Evolutionary conservation across 2,888 invertebrate species (phyloP).

Genomic region (Schizaphis graminum): DNA sequence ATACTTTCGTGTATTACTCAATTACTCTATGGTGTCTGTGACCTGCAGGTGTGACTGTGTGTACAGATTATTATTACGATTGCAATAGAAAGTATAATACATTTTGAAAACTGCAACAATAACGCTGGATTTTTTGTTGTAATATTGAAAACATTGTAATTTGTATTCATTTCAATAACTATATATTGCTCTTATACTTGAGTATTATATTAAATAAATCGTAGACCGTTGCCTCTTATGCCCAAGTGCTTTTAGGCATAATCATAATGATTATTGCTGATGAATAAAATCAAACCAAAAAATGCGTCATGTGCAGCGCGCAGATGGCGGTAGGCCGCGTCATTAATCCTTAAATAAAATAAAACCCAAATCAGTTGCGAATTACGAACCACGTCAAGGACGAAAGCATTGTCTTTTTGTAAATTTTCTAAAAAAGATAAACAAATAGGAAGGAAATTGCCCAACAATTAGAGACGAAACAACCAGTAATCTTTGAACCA

Average conservation of each 20-base stretch:
- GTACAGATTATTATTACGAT: neutral
- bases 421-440: constrained; percentile 1
- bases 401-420: constrained; percentile 36
- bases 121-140: neutral
- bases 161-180: neutral
- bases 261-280: neutral
- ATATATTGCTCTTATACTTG: neutral
- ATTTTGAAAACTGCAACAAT: neutral
- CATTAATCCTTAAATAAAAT: neutral
- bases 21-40: too few relatives aligned
- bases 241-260: neutral
- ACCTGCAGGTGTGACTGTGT: neutral
- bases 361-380: neutral
- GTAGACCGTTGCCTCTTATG: neutral
- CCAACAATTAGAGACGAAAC: constrained; percentile 56
- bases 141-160: neutral
- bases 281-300: neutral
- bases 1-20: too few relatives aligned
- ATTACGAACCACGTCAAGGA: constrained; percentile 30
- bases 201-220: neutral
- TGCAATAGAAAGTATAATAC: neutral
- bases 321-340: neutral
- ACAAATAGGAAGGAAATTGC: constrained; percentile 51
- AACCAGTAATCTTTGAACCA: constrained; percentile 57
- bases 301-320: neutral